These are phyloP conservation scores for Melanotaenia trifasciata DNA, from an alignment of 2,797 vertebrate genomes.

Conservation along the genomic window DNA sequence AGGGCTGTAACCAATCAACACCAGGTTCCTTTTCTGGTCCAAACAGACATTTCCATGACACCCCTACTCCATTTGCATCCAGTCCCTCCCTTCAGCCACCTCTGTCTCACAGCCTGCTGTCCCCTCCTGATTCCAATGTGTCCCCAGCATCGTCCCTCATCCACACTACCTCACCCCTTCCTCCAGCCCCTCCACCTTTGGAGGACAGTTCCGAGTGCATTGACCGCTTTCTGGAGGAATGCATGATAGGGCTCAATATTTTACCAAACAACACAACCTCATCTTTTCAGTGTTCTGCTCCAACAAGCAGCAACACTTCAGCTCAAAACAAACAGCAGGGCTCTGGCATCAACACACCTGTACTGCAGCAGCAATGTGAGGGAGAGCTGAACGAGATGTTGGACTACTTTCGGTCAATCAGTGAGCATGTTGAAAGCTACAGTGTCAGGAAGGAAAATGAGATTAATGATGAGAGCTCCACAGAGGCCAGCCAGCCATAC, in stretches of 20 bases:
- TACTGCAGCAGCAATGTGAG: conserved; percentile 59
- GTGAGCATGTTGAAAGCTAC: conserved; percentile 49
- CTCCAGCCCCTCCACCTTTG: neutral
- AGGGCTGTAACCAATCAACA: neutral
- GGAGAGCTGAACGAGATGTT: conserved; percentile 72
- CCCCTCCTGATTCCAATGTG: neutral
- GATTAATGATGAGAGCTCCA: neutral
- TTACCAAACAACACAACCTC: conserved; percentile 40
- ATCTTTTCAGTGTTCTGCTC: neutral
- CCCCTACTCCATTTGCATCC: neutral
- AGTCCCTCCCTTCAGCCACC: conserved; percentile 2
- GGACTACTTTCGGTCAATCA: conserved; percentile 74
- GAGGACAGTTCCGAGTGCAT: conserved; percentile 62
- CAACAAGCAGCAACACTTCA: neutral
- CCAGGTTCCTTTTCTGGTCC: conserved; percentile 16
- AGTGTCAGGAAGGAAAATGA: conserved; percentile 22
- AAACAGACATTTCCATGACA: neutral
- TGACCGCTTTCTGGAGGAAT: conserved; percentile 75
- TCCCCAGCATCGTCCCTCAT: conserved; percentile 31
- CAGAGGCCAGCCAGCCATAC: neutral
- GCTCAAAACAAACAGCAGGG: neutral
- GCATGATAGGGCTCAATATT: conserved; percentile 75
- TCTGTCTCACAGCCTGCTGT: neutral
- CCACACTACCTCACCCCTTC: conserved; percentile 46
- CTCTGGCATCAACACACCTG: neutral